Evolutionary conservation across 2,888 invertebrate species (phyloP).

Genomic region (Sycophila texana): DNA sequence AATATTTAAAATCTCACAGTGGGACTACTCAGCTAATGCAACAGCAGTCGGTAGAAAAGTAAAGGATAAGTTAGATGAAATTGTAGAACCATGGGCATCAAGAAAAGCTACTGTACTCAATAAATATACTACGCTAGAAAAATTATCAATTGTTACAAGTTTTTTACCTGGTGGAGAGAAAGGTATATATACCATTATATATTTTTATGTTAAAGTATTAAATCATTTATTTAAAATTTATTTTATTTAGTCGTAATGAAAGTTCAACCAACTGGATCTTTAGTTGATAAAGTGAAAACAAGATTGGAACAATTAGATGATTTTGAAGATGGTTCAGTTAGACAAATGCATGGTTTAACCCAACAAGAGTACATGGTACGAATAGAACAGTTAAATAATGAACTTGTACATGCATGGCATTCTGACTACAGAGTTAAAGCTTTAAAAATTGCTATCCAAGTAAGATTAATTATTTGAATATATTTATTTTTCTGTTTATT

Average conservation of each 20-base stretch:
- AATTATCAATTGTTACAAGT: conserved; percentile 92
- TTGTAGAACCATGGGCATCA: conserved; percentile 86
- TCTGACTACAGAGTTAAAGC: conserved; percentile 96
- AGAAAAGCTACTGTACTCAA: conserved; percentile 87
- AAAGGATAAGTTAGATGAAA: conserved; percentile 73
- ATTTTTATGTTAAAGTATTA: conserved; percentile 15
- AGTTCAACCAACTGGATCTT: conserved; percentile 82
- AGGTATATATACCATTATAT: conserved; percentile 77
- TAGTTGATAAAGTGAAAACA: conserved; percentile 92
- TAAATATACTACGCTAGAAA: conserved; percentile 95
- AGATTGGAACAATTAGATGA: conserved; percentile 95
- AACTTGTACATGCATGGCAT: conserved; percentile 94
- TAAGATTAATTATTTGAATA: conserved; percentile 61
- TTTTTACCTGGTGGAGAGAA: conserved; percentile 89
- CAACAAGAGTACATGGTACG: conserved; percentile 94
- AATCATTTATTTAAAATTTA: conserved; percentile 37
- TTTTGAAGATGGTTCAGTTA: conserved; percentile 92
- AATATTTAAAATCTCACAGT: conserved; percentile 63
- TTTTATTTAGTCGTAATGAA: conserved; percentile 83
- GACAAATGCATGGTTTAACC: conserved; percentile 91
- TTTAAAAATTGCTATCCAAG: conserved; percentile 95
- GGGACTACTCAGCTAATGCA: conserved; percentile 72
- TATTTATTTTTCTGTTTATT: not conserved
- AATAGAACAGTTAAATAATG: conserved; percentile 93
- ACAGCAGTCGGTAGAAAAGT: conserved; percentile 64